Evolutionary conservation across 1,140 invertebrate genomes (phyloP).

Genomic region (Coboldia fuscipes): DNA sequence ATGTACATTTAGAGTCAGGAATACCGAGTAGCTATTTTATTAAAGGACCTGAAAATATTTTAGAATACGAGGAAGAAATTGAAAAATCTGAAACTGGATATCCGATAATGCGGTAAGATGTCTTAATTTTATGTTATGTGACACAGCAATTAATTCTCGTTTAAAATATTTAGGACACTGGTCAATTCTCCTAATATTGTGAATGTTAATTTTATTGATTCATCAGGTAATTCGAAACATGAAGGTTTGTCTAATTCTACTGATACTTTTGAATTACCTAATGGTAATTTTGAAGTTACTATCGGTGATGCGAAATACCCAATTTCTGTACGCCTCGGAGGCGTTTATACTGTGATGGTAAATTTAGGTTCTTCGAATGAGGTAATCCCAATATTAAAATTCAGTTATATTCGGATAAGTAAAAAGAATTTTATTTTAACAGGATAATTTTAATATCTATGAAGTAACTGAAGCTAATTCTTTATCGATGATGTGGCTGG

Average conservation of each 20-base stretch:
- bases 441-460: no score
- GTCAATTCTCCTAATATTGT: not conserved
- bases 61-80: slow-evolving; percentile 15
- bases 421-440: not conserved
- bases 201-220: not conserved
- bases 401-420: not conserved
- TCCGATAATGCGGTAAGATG: slow-evolving; percentile 17
- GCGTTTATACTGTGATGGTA: slow-evolving; percentile 10
- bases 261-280: not conserved
- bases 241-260: not conserved
- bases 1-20: slow-evolving; percentile 12
- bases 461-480: slow-evolving; percentile 35
- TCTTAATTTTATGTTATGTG: no score
- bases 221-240: not conserved
- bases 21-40: slow-evolving; percentile 16
- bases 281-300: not conserved
- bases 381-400: not conserved
- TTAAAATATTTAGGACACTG: no score
- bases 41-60: slow-evolving; percentile 9
- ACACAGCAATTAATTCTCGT: no score
- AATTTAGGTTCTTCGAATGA: not conserved
- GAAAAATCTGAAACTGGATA: slow-evolving; percentile 21
- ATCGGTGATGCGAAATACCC: not conserved
- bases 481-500: slow-evolving; percentile 52
- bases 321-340: no score